Percentiles rank a stretch among this genome's conserved stretches.
Conservation (phyloP, 2,888 invertebrate genomes). For the Ypsolopha scabrella region DNA sequence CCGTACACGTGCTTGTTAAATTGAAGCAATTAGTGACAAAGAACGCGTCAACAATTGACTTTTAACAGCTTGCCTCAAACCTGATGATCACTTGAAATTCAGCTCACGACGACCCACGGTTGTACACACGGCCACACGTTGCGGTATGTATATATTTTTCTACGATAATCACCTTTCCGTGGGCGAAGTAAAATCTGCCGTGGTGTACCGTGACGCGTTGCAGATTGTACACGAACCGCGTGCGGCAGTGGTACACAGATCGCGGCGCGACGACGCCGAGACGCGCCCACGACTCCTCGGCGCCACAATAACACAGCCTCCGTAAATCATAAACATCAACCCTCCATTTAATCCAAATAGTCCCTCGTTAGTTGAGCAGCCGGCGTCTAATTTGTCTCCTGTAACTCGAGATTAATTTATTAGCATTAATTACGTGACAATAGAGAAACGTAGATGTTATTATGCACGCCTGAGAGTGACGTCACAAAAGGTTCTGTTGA, state of each 20-base stretch:
- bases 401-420: conserved; percentile 68
- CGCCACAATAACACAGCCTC: conserved; percentile 64
- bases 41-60: too few species aligned
- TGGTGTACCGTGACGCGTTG: too few species aligned
- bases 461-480: background rate
- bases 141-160: too few species aligned
- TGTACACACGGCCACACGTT: too few species aligned
- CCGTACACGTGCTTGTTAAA: too few species aligned
- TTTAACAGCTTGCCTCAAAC: too few species aligned
- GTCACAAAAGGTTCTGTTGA: background rate
- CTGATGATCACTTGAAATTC: too few species aligned
- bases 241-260: background rate
- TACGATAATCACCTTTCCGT: too few species aligned
- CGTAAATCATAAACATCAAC: conserved; percentile 71
- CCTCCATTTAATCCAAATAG: conserved; percentile 70
- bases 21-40: too few species aligned
- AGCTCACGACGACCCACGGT: too few species aligned
- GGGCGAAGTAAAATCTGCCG: too few species aligned
- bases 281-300: conserved; percentile 56
- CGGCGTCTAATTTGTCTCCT: conserved; percentile 68
- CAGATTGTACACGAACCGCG: too few species aligned
- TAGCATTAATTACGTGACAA: conserved; percentile 65
- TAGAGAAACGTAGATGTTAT: conserved; percentile 17
- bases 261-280: background rate
- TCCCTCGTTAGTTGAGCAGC: conserved; percentile 68